phyloP scores from a whole-genome alignment of 2,113 vertebrate genomes.

The Oryzias celebensis region DNA sequence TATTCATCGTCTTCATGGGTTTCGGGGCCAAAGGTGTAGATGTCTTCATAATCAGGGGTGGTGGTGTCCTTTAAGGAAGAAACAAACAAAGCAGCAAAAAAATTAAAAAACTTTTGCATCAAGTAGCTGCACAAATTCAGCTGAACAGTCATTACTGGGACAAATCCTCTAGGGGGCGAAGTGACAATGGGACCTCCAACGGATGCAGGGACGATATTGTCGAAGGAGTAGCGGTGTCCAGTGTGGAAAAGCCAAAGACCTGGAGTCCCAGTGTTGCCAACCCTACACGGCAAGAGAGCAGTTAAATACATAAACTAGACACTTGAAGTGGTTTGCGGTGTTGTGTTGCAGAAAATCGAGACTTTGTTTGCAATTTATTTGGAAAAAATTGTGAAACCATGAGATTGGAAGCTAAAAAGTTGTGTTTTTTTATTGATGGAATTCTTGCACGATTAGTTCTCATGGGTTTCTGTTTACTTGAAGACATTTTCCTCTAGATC shows the following conservation, averaged over 20 bases:
- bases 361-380: no score
- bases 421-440: no score
- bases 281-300: conserved; percentile 65
- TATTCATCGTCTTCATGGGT: conserved; percentile 65
- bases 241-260: conserved; percentile 94
- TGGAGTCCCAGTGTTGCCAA: conserved; percentile 83
- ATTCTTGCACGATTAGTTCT: no score
- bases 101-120: no score
- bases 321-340: no score
- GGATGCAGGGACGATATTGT: conserved; percentile 79
- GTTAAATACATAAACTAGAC: background rate
- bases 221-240: conserved; percentile 76
- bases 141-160: conserved; percentile 32
- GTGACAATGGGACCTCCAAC: conserved; percentile 33
- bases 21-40: conserved; percentile 65
- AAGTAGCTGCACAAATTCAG: no score
- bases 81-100: background rate
- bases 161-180: background rate
- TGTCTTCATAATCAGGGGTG: conserved; percentile 61
- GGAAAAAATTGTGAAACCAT: no score
- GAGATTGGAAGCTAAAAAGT: no score
- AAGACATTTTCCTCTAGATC: no score
- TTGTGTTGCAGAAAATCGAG: no score
- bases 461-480: no score
- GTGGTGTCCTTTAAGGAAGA: conserved; percentile 36